Percentiles rank a stretch among this genome's conserved stretches.
Evolutionary conservation across 2,888 invertebrate species (phyloP).

Genomic region (Apeira syringaria): DNA sequence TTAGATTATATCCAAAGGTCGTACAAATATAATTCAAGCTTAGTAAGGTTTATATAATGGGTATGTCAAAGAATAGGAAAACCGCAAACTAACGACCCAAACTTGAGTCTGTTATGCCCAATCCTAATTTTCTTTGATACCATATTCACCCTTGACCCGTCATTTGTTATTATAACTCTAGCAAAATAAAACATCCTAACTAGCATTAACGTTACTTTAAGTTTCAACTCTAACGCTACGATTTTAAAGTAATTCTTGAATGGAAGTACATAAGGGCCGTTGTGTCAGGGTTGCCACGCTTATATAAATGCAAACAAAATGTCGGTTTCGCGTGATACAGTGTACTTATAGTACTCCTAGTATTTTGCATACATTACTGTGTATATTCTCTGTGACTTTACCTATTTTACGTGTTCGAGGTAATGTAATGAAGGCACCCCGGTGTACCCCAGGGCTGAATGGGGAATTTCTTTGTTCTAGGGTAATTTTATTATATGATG

Average conservation of each 20-base stretch:
- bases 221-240: conserved; percentile 35
- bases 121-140: conserved; percentile 59
- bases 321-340: conserved; percentile 74
- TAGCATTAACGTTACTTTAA: conserved; percentile 8
- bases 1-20: no score
- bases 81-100: conserved; percentile 11
- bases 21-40: no score
- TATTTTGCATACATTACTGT: conserved; percentile 77
- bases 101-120: conserved; percentile 15
- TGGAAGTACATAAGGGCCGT: not conserved
- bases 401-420: conserved; percentile 43
- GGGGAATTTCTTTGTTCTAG: conserved; percentile 18
- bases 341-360: conserved; percentile 67
- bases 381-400: conserved; percentile 48
- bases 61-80: conserved; percentile 5
- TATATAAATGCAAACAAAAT: conserved; percentile 80
- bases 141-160: conserved; percentile 74
- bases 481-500: conserved; percentile 16
- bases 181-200: conserved; percentile 31
- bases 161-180: conserved; percentile 60
- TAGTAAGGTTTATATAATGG: not conserved
- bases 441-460: not conserved
- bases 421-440: conserved; percentile 25
- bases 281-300: conserved; percentile 25
- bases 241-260: conserved; percentile 27